These are phyloP conservation scores for Mystacides longicornis DNA, from an alignment of 2,888 invertebrate species.

Conservation along the genomic window DNA sequence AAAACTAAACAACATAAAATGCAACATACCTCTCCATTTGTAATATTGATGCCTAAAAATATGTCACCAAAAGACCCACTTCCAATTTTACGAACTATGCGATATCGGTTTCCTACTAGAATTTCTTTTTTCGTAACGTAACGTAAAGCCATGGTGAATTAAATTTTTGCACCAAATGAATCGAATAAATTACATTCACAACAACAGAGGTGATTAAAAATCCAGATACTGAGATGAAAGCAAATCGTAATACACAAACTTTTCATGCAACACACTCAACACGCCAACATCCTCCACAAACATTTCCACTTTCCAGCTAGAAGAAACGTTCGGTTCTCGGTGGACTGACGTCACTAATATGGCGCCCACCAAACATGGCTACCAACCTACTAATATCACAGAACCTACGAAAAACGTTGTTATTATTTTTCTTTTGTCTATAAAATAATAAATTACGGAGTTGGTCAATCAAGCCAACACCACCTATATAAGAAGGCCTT, in stretches of 20 bases:
- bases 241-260: slow-evolving; percentile 34
- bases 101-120: slow-evolving; percentile 87
- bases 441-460: too few species aligned
- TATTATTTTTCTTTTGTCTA: too few species aligned
- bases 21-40: slow-evolving; percentile 72
- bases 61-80: slow-evolving; percentile 99
- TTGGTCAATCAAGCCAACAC: too few species aligned
- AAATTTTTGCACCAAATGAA: slow-evolving; percentile 25
- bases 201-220: slow-evolving; percentile 28
- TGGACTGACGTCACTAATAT: slow-evolving; percentile 17
- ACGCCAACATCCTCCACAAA: slow-evolving; percentile 49
- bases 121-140: slow-evolving; percentile 55
- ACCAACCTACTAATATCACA: not conserved
- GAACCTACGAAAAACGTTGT: too few species aligned
- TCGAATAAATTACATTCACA: slow-evolving; percentile 37
- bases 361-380: slow-evolving; percentile 3
- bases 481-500: too few species aligned
- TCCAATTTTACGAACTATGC: slow-evolving; percentile 93
- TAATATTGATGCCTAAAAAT: slow-evolving; percentile 87
- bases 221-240: slow-evolving; percentile 38
- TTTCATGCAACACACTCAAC: slow-evolving; percentile 34
- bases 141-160: slow-evolving; percentile 33
- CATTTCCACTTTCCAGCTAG: slow-evolving; percentile 6
- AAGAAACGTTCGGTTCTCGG: not conserved
- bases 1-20: not conserved